Conservation (phyloP, 2,113 vertebrate species). For the Leptobrachium leishanense region DNA sequence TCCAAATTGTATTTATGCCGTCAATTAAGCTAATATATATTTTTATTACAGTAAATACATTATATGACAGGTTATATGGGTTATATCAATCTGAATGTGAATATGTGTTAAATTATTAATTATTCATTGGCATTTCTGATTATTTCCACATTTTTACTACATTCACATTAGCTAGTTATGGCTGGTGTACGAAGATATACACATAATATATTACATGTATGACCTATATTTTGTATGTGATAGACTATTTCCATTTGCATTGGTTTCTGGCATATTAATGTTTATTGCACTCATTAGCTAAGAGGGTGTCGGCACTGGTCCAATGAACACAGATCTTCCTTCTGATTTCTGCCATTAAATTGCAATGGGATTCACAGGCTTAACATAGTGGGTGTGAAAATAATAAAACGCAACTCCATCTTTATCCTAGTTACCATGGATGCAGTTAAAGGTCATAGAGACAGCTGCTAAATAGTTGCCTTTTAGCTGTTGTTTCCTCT, state of each 20-base stretch:
- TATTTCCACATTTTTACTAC: too few species aligned
- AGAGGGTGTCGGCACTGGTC: slow-evolving; percentile 89
- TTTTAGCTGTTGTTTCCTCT: slow-evolving; percentile 73
- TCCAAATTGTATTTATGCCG: too few species aligned
- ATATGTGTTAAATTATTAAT: too few species aligned
- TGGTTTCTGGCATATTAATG: slow-evolving; percentile 91
- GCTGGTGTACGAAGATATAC: not conserved
- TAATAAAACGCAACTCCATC: slow-evolving; percentile 87
- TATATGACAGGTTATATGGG: too few species aligned
- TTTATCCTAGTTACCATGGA: slow-evolving; percentile 84
- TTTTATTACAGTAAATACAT: too few species aligned
- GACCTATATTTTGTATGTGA: slow-evolving; percentile 77
- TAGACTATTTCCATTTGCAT: slow-evolving; percentile 87
- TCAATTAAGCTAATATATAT: too few species aligned
- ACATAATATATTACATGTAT: slow-evolving; percentile 70
- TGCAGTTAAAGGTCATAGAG: slow-evolving; percentile 89
- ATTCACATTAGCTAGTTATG: too few species aligned
- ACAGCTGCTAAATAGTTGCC: slow-evolving; percentile 87
- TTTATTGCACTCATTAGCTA: slow-evolving; percentile 98
- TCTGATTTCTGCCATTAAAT: slow-evolving; percentile 83
- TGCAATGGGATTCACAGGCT: slow-evolving; percentile 79
- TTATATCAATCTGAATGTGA: too few species aligned
- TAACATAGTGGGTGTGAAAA: slow-evolving; percentile 84
- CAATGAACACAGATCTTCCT: slow-evolving; percentile 90
- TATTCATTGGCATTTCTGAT: too few species aligned